Conservation (phyloP, 2,797 vertebrate species). For the Notoglanidium macrostoma region DNA sequence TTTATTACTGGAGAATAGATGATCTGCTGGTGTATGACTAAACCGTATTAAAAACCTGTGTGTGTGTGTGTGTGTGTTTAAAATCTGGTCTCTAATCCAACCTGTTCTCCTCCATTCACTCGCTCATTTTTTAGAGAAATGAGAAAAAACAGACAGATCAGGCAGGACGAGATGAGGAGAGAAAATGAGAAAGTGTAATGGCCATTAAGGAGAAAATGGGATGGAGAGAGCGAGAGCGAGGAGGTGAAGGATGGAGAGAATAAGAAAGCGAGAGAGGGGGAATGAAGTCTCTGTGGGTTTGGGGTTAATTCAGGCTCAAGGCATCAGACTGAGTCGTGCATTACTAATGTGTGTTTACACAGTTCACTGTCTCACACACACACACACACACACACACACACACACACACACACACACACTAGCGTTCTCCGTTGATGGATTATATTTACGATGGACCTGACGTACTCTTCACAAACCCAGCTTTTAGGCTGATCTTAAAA, state of each 20-base stretch:
- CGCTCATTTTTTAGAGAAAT: neutral
- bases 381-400: neutral
- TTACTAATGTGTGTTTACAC: constrained; percentile 24
- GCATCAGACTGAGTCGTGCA: neutral
- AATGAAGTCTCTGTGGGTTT: constrained; percentile 3
- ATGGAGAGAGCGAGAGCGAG: neutral
- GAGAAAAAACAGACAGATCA: neutral
- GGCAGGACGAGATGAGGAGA: neutral
- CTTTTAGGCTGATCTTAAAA: neutral
- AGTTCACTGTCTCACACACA: neutral
- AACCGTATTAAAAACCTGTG: neutral
- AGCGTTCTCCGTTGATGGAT: neutral
- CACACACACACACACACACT: neutral
- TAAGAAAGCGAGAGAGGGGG: neutral
- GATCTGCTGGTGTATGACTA: neutral
- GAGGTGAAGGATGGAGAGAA: neutral
- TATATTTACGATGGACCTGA: neutral
- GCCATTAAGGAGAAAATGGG: constrained; percentile 2
- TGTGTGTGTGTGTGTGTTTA: neutral
- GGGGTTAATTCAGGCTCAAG: constrained; percentile 4
- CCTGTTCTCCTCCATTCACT: neutral
- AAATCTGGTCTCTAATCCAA: neutral
- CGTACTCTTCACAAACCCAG: neutral
- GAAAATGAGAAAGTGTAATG: neutral
- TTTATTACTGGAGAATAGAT: neutral